A percentile compares a stretch with the other conserved stretches of the same genome.
Evolutionary conservation across 2,888 invertebrate species (phyloP).

Genomic region (Barypeithes pellucidus): DNA sequence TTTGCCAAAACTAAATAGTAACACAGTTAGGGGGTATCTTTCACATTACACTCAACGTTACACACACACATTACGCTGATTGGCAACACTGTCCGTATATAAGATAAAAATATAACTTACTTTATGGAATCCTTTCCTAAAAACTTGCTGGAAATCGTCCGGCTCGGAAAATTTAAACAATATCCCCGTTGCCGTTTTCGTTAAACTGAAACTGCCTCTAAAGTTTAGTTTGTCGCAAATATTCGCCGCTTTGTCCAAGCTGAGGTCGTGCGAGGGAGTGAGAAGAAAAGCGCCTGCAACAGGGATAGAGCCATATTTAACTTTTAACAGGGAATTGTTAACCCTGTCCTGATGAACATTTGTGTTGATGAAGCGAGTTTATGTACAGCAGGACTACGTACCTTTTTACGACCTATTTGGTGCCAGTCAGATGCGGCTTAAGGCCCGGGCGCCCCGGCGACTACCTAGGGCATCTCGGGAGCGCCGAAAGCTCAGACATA

Average conservation of each 20-base stretch:
- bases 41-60: no score
- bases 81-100: no score
- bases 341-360: slow-evolving; percentile 40
- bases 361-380: slow-evolving; percentile 5
- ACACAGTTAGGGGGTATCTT: no score
- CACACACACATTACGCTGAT: no score
- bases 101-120: slow-evolving; percentile 59
- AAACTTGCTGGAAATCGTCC: slow-evolving; percentile 89
- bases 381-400: slow-evolving; percentile 11
- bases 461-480: no score
- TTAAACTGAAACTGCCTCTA: slow-evolving; percentile 86
- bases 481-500: no score
- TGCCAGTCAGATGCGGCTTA: no score
- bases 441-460: no score
- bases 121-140: slow-evolving; percentile 87
- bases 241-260: slow-evolving; percentile 88
- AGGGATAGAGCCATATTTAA: slow-evolving; percentile 41
- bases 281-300: slow-evolving; percentile 82
- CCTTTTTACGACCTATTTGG: no score
- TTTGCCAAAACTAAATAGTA: no score
- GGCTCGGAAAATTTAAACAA: slow-evolving; percentile 91
- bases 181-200: slow-evolving; percentile 91
- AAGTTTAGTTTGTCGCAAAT: slow-evolving; percentile 93
- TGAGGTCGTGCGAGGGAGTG: slow-evolving; percentile 89
- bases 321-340: slow-evolving; percentile 42